phyloP scores from a whole-genome alignment of 64 coral and sea anemone species.

The Montipora efflorescens region DNA sequence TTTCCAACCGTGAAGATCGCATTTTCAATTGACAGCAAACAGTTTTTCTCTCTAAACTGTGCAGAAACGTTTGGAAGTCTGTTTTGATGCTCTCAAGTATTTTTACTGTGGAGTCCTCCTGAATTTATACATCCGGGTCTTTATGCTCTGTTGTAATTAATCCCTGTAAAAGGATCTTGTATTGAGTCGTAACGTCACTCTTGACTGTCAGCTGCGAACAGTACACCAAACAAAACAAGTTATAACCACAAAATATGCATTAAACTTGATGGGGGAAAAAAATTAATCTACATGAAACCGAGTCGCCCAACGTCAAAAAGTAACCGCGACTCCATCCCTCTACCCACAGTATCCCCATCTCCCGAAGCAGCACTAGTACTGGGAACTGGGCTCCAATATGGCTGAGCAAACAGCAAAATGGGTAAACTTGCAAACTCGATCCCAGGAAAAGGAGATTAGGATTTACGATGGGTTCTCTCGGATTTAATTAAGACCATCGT shows the following conservation, averaged over 20 bases:
- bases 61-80: neutral
- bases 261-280: too few relatives aligned
- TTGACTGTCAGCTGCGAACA: conserved; percentile 82
- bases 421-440: too few relatives aligned
- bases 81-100: neutral
- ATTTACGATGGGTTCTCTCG: too few relatives aligned
- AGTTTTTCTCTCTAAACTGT: neutral
- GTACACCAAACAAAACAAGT: neutral
- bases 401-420: too few relatives aligned
- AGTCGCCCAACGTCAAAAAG: too few relatives aligned
- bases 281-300: too few relatives aligned
- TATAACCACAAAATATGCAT: neutral
- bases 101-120: neutral
- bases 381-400: too few relatives aligned
- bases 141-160: conserved; percentile 77
- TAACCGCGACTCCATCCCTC: too few relatives aligned
- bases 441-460: too few relatives aligned
- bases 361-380: too few relatives aligned
- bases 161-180: conserved; percentile 92
- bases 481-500: too few relatives aligned
- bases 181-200: conserved; percentile 90
- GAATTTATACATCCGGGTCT: conserved; percentile 49
- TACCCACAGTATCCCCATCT: too few relatives aligned
- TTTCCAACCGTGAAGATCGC: neutral
- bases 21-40: neutral